Percentiles rank a stretch among this genome's conserved stretches.
Conservation (phyloP, 2,113 vertebrate genomes). For the Salvator merianae region DNA sequence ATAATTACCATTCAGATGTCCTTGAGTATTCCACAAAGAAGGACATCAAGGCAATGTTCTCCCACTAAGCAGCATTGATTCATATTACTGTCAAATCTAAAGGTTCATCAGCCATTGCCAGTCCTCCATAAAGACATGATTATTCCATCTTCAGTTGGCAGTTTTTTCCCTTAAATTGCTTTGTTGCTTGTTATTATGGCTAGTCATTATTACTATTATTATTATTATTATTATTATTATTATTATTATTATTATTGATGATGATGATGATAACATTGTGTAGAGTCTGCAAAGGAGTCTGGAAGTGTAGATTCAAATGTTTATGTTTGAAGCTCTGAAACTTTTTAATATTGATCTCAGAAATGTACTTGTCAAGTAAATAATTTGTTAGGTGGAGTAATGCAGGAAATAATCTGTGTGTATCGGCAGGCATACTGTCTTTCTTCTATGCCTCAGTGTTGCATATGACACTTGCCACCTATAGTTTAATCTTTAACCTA, state of each 20-base stretch:
- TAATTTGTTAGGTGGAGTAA: neutral
- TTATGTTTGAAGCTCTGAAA: too few species aligned
- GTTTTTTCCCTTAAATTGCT: neutral
- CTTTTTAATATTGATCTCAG: too few species aligned
- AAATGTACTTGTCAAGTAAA: too few species aligned
- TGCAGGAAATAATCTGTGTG: neutral
- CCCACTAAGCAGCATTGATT: too few species aligned
- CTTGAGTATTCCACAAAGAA: neutral
- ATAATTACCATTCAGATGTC: neutral
- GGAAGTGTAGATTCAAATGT: neutral
- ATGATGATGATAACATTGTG: neutral
- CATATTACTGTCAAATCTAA: too few species aligned
- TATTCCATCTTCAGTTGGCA: neutral
- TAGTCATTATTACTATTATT: too few species aligned
- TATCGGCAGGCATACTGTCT: neutral
- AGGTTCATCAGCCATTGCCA: too few species aligned
- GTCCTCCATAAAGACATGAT: too few species aligned
- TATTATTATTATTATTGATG: neutral
- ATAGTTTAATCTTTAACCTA: neutral
- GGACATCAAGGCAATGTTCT: neutral
- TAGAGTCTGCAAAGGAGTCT: neutral
- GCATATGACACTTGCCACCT: neutral
- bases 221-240: neutral
- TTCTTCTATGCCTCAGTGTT: neutral
- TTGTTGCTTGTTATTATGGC: neutral